Evolutionary conservation across 1,140 invertebrate genomes (phyloP), one percentile per base, ranked within the genome.

Genomic region (Batillaria attramentaria): DNA sequence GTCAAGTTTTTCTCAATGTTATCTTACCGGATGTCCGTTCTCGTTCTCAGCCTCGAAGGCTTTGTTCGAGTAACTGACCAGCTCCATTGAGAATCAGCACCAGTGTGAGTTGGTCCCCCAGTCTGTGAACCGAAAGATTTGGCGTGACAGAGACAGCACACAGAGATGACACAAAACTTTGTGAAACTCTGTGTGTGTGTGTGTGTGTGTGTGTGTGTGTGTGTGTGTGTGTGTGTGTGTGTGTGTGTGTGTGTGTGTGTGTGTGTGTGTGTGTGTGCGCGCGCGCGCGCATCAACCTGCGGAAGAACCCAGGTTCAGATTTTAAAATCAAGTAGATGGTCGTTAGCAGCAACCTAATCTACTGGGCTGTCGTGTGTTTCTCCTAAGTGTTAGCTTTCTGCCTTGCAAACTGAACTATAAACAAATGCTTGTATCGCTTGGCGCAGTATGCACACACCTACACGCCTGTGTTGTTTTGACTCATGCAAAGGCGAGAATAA

Each of bases 171-270:
- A 13, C 24, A 13, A 50, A 50, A 50, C 46, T 8, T 24, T 13
- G 10, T 50, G n/a, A n/a, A 50, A 24, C 24, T 50, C 46, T 13
- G 24, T 50, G 24, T 50, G 46, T 50, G 46, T 50, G 46, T 50
- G 46, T 24, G 46, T 50, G 46, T 50, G 24, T 50, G 46, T 50
- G 46, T 50, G 46, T 50, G 46, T 50, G 46, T 50, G 46, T 50
- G 46, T 50, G 46, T 50, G 46, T 50, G 46, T 50, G 46, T 50
- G 46, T 50, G 46, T 50, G 46, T 50, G 46, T 50, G 46, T 50
- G 46, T 50, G 46, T 50, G 46, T 50, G 46, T 50, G 46, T 60
- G 57, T 24, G 57, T 60, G 57, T 24, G 8, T 60, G 57, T 24
- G 8, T 60, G 57, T 60, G 57, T 28, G 57, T 60, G 57, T 60